Evolutionary conservation across 2,888 invertebrate species (phyloP), one percentile per base, ranked within the genome.

Genomic region (Xanthorhoe spadicearia): DNA sequence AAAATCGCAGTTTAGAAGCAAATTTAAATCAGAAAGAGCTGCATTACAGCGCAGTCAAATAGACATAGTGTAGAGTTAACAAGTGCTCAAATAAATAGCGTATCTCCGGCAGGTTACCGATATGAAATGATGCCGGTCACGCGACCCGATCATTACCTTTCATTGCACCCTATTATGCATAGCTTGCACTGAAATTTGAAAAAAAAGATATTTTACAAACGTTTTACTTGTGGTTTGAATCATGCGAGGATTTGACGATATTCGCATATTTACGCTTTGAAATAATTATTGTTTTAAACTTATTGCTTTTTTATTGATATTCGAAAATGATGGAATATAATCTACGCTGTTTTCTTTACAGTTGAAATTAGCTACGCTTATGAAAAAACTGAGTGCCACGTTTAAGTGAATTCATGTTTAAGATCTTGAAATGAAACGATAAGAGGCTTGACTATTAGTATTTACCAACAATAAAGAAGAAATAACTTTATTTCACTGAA

Each of bases 131-230:
- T 15, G 52, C 58, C 63, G 59, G 61, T 57, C 73, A 73, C 71
- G 73, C 73, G 68, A 73, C 35, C 18, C 23, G 50, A 61, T 66
- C 69, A 62, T 69, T 69, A 68, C 57, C 61, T 53, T 56, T 54
- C 55, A 57, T 48, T 69, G 69, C 68, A 69, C 64, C 46, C 51
- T 64, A 69, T 65, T 69, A 66, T 71, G 68, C 67, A 69, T 38
- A 54, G 61, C 52, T 13, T 43, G 13, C 38, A 13, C 4, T 13
- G 38, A 43, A 43, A 4, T 43, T 43, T 13, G 3, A 43, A 43
- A 3, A 4, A 43, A 43, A 43, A 32, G 0, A 32, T 2, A 32
- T 32, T 32, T 32, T 32, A 32, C 32, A 32, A 32, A 7, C 32
- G 32, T 32, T 32, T 43, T 13, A 43, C 43, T 43, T 43, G 10